A percentile compares a stretch with the other conserved stretches of the same genome.
These are phyloP conservation scores for Acanthoscelides obtectus DNA, from an alignment of 2,888 invertebrate species.

Conservation along the genomic window DNA sequence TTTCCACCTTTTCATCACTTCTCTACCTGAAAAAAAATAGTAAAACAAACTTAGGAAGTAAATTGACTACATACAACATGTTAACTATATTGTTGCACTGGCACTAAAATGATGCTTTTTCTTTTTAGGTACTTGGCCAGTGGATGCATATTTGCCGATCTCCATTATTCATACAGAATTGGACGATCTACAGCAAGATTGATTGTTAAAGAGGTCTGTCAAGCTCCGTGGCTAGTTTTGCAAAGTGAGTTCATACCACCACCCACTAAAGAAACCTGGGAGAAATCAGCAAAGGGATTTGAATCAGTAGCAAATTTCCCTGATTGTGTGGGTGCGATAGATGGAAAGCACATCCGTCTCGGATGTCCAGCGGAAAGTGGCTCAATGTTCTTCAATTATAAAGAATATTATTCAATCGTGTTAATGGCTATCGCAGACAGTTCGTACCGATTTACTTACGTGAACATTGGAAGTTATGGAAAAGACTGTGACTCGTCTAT, in stretches of 20 bases:
- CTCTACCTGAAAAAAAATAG: slow-evolving; percentile 9
- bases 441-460: slow-evolving; percentile 7
- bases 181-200: slow-evolving; percentile 6
- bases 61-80: too few relatives aligned
- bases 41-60: background rate
- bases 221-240: slow-evolving; percentile 6
- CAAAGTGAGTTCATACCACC: slow-evolving; percentile 4
- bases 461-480: slow-evolving; percentile 8
- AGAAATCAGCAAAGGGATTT: background rate
- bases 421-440: slow-evolving; percentile 9
- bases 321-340: slow-evolving; percentile 6
- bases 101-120: slow-evolving; percentile 3
- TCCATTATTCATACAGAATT: slow-evolving; percentile 10
- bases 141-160: slow-evolving; percentile 12
- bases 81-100: too few relatives aligned
- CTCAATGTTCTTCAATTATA: slow-evolving; percentile 10
- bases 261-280: slow-evolving; percentile 3
- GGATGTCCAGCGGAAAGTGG: background rate
- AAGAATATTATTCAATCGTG: slow-evolving; percentile 9
- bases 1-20: slow-evolving; percentile 9
- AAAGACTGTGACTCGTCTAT: slow-evolving; percentile 8
- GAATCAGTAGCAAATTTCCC: slow-evolving; percentile 4
- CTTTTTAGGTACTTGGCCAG: slow-evolving; percentile 12
- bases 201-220: slow-evolving; percentile 5
- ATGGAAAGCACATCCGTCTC: slow-evolving; percentile 8